Evolutionary conservation across 2,797 vertebrate genomes (phyloP).

Genomic region (Micrastur ruficollis): DNA sequence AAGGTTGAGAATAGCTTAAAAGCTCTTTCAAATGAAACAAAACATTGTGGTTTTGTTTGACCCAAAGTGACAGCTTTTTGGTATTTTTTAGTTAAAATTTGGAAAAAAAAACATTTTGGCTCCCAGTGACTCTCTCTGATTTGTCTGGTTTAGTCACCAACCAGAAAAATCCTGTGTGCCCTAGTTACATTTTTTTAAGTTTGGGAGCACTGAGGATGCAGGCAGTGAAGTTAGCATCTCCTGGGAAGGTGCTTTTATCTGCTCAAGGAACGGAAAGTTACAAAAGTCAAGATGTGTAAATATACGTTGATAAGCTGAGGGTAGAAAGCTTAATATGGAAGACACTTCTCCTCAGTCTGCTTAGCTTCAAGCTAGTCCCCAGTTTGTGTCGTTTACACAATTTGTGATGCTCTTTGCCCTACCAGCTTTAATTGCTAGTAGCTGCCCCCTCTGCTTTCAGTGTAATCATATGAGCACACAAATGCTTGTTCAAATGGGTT

Average conservation of each 20-base stretch:
- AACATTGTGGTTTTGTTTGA: not conserved
- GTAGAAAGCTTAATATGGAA: not conserved
- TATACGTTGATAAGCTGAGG: not conserved
- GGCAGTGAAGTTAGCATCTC: not conserved
- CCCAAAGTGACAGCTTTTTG: not conserved
- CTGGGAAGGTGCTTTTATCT: not conserved
- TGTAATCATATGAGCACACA: not conserved
- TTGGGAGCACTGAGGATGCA: not conserved
- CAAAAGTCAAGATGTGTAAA: not conserved
- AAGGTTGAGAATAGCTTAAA: not conserved
- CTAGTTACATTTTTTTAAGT: not conserved
- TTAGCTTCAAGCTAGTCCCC: not conserved
- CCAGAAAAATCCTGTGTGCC: not conserved
- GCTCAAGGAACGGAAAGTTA: not conserved
- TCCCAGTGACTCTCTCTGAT: not conserved
- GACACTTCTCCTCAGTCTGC: not conserved
- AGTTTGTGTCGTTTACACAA: not conserved
- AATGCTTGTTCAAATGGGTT: not conserved
- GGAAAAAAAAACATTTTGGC: not conserved
- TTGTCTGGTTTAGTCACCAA: not conserved
- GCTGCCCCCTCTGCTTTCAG: not conserved
- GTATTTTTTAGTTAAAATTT: not conserved
- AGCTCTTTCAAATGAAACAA: not conserved
- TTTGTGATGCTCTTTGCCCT: not conserved
- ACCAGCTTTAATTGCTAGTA: not conserved